Evolutionary conservation across 2,888 invertebrate genomes (phyloP).

Genomic region (Stomorhina lunata): DNA sequence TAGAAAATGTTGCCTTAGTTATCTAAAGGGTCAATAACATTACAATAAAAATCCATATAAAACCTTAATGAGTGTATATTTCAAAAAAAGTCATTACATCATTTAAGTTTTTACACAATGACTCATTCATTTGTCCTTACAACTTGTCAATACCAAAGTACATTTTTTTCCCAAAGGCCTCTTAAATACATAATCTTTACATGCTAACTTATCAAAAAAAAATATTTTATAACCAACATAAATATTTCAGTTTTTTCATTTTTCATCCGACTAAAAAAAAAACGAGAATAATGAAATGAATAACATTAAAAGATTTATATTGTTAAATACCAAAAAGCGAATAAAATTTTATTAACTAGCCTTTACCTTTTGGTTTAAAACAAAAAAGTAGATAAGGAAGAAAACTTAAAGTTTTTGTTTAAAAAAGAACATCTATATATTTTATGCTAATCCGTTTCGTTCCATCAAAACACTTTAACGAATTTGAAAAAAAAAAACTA

Average conservation of each 20-base stretch:
- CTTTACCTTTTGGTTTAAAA: constrained; percentile 20
- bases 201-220: constrained; percentile 5
- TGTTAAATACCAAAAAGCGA: constrained; percentile 39
- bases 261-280: background rate
- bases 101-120: background rate
- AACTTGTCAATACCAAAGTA: background rate
- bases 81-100: too few species aligned
- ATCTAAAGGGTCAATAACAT: too few species aligned
- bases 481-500: background rate
- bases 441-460: constrained; percentile 61
- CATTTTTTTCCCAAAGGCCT: background rate
- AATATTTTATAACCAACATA: constrained; percentile 18
- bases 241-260: background rate
- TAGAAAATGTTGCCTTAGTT: background rate
- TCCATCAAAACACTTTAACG: constrained; percentile 54
- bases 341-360: constrained; percentile 56
- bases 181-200: constrained; percentile 1
- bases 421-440: background rate
- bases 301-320: constrained; percentile 45
- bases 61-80: too few species aligned
- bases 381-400: constrained; percentile 18
- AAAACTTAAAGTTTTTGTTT: constrained; percentile 22
- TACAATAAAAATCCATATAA: too few species aligned
- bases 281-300: constrained; percentile 25
- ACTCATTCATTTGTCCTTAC: constrained; percentile 28